These are phyloP conservation scores for Machaerirhynchus nigripectus DNA, from an alignment of 2,113 vertebrate genomes.

Conservation along the genomic window DNA sequence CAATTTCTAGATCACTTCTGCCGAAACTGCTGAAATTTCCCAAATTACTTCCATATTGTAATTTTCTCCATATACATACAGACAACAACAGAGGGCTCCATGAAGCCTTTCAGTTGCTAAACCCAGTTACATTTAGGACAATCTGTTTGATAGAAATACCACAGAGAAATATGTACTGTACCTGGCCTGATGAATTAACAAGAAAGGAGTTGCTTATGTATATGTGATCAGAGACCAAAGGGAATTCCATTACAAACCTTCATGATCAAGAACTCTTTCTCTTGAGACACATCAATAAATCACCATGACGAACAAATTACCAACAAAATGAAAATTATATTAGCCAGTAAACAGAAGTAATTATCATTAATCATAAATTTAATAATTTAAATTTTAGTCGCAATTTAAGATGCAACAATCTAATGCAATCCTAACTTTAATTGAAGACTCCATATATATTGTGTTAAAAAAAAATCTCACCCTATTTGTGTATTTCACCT, in stretches of 20 bases:
- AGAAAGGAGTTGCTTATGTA: neutral
- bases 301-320: neutral
- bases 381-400: neutral
- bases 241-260: neutral
- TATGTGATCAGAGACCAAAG: conserved; percentile 9
- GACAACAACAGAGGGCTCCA: conserved; percentile 62
- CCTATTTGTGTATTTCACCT: neutral
- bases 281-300: neutral
- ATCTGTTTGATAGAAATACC: conserved; percentile 45
- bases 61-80: conserved; percentile 67
- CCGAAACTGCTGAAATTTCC: conserved; percentile 66
- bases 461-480: neutral
- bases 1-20: conserved; percentile 61
- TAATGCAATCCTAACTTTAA: neutral
- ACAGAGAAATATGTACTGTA: conserved; percentile 11
- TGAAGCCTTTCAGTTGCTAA: conserved; percentile 58
- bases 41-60: conserved; percentile 66
- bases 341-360: neutral
- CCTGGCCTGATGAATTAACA: neutral
- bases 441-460: neutral
- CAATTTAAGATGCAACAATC: neutral
- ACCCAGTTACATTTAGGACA: conserved; percentile 48
- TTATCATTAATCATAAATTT: neutral
- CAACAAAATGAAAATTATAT: neutral
- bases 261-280: neutral